Base-by-base conservation (phyloP, 2,113 vertebrate species). In the Tenebrosternarchus preto region DNA sequence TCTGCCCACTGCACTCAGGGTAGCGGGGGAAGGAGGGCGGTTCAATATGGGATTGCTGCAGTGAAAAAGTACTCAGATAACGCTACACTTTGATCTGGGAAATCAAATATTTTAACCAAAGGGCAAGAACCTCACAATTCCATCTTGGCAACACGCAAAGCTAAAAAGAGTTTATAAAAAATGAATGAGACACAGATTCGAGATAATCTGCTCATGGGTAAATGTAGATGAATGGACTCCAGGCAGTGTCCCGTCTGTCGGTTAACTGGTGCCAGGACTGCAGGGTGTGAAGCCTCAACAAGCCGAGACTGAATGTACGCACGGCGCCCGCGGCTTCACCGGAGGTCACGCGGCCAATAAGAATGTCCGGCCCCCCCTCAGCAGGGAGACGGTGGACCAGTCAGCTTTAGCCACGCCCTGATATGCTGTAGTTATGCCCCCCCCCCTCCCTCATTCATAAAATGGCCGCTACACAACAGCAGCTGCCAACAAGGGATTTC, bases 271-370 rank as follows among this genome's bases (percentile, higher is more conserved):
- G 76, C 83, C 83, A 81, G 46, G 39, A 46, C 59, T 70, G 77
- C 71, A 78, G 83, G 75, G 79, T 84, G 83, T 81, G 75, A 80
- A 81, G 83, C 80, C 83, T 81, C 71, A 78, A 84, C 79, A 84
- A 68, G 75, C 70, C 17, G 63, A 63, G 78, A 69, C 68, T 77
- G 69, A 33, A 33, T 50, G 70, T 31, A 72, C 29, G 69, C 71
- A 68, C 27, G 61, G 50, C 63, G 63, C 78, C 20, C 19, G 72
- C 27, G 17, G 57, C 68, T 39, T 80, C 77, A 64, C 77, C 25
- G 19, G 19, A 4, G 50, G 22, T 68, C 31, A 0, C 20, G 27
- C 16, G 19, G 43, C 67, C 55, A 73, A 73, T 59, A 29, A 53
- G 71, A 61, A 60, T 31, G 24, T 55, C 29, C 6, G 55, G 50